Conservation (phyloP, 2,113 vertebrate species). For the Myotis yumanensis region DNA sequence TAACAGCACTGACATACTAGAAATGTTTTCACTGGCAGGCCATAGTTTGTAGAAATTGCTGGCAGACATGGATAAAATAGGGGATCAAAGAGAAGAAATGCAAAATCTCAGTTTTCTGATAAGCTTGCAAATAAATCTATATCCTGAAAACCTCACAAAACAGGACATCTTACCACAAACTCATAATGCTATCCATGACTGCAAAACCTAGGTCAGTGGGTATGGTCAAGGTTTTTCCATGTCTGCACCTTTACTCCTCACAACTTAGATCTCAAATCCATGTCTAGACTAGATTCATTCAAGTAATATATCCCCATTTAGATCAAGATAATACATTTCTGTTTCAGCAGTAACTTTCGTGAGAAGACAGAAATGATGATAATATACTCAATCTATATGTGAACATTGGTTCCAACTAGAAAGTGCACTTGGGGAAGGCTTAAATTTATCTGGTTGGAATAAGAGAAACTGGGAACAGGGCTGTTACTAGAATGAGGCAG, state of each 20-base stretch:
- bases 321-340: conserved; percentile 43
- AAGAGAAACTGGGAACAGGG: not conserved
- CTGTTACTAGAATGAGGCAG: not conserved
- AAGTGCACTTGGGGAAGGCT: not conserved
- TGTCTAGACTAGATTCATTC: conserved; percentile 4
- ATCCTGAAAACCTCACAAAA: conserved; percentile 6
- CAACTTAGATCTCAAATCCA: conserved; percentile 29
- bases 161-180: conserved; percentile 25
- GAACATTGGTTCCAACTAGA: not conserved
- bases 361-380: conserved; percentile 19
- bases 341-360: not conserved
- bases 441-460: not conserved
- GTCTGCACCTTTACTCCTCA: conserved; percentile 2
- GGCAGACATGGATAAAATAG: conserved; percentile 5
- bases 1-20: not conserved
- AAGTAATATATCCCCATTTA: conserved; percentile 47
- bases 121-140: not conserved
- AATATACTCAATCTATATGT: not conserved
- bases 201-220: conserved; percentile 22
- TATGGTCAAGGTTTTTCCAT: not conserved
- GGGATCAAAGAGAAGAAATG: not conserved
- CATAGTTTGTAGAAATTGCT: not conserved
- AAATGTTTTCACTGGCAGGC: not conserved
- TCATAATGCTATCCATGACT: not conserved
- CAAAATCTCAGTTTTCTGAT: conserved; percentile 16